Evolutionary conservation across 2,113 vertebrate genomes (phyloP).

Genomic region (Lepus timidus): DNA sequence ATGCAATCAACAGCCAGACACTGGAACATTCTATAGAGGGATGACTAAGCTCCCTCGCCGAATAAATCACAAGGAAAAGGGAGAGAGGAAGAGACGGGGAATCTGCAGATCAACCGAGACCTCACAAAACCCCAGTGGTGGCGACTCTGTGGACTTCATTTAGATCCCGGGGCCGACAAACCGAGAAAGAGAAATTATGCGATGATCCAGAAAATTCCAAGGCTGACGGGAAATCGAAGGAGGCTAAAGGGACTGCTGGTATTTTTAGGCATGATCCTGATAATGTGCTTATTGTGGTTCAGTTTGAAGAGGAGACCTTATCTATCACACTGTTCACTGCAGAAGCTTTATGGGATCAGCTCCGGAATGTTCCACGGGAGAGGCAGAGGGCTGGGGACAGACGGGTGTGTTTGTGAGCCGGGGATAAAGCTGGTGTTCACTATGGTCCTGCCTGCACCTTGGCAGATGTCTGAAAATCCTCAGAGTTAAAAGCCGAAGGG

Average conservation of each 20-base stretch:
- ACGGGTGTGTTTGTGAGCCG: accelerated
- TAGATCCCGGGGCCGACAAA: background rate
- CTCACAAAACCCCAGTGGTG: background rate
- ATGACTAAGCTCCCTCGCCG: slow-evolving; percentile 21
- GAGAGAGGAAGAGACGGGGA: background rate
- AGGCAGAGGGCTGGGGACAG: background rate
- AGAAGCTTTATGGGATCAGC: background rate
- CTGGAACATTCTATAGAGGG: slow-evolving; percentile 29
- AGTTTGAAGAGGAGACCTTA: background rate
- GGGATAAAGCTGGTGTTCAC: no score
- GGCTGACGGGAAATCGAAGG: background rate
- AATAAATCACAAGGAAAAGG: background rate
- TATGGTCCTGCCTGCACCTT: background rate
- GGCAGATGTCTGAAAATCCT: background rate
- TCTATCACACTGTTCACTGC: background rate
- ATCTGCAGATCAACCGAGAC: background rate
- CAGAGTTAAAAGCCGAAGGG: background rate
- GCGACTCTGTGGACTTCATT: background rate
- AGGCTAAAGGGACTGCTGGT: background rate
- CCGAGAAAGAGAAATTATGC: background rate
- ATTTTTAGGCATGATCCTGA: background rate
- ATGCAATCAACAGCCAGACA: slow-evolving; percentile 41
- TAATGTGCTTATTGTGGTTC: background rate
- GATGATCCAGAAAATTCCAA: background rate
- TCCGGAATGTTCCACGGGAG: background rate